Evolutionary conservation across 2,888 invertebrate genomes (phyloP).

Genomic region (Parascotia fuliginaria): DNA sequence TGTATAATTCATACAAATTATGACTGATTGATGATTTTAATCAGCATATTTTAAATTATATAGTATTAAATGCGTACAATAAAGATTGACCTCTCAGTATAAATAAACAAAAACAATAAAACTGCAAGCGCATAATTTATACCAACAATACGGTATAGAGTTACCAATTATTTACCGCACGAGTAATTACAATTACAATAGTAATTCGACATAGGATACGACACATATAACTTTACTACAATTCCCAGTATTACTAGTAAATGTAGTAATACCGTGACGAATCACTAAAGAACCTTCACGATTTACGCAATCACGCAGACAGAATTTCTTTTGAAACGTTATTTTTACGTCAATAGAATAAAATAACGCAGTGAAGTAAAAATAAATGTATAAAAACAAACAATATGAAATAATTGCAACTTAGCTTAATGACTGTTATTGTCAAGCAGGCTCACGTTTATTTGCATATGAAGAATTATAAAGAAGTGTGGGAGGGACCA

Average conservation of each 20-base stretch:
- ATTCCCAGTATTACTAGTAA: constrained; percentile 10
- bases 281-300: constrained; percentile 15
- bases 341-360: constrained; percentile 10
- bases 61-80: background rate
- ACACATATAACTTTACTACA: constrained; percentile 18
- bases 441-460: constrained; percentile 12
- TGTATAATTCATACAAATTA: too few species aligned
- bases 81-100: background rate
- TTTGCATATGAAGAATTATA: background rate
- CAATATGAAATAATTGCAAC: background rate
- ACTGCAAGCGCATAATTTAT: background rate
- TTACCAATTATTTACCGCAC: constrained; percentile 20
- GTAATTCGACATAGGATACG: constrained; percentile 25
- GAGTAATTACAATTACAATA: constrained; percentile 28
- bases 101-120: constrained; percentile 7
- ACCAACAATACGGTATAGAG: constrained; percentile 14
- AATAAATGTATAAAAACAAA: constrained; percentile 12
- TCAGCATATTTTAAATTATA: too few species aligned
- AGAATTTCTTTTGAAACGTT: constrained; percentile 25
- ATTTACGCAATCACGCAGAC: constrained; percentile 24
- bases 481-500: too few species aligned
- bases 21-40: too few species aligned
- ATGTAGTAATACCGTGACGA: constrained; percentile 18
- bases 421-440: constrained; percentile 10
- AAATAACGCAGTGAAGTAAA: constrained; percentile 4